Evolutionary conservation across 2,113 vertebrate species (phyloP), one percentile per base, ranked within the genome.

Genomic region (Cinclus cinclus): DNA sequence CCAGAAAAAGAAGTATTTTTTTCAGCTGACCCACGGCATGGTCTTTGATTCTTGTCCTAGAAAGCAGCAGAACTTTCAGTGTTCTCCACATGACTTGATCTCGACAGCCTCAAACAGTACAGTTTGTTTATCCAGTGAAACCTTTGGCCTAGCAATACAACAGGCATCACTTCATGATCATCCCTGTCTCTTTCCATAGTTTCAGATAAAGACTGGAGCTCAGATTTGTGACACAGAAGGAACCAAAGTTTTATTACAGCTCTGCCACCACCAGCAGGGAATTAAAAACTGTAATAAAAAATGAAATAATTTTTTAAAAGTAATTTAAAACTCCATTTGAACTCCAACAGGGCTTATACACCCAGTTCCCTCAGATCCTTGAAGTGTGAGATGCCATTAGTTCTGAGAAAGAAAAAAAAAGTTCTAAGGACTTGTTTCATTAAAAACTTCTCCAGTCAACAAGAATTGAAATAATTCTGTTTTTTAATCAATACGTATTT

Each of bases 1-100:
- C 10, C 5, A 22, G 17, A 22, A 30, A 41, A 87, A 80, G 35
- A 65, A 70, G 33, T 13, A 16, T 24, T 89, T 79, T 79, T 35
- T 52, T 25, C 0, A 1, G 64, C 0, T 0, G 47, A 64, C 6
- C 4, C 19, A 30, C 1, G 3, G 19, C 9, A 67, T 1, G 30
- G 14, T 11, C 18, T 56, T 71, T 37, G 7, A 44, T 53, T 80
- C 37, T 33, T 70, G 20, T 28, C 80, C 46, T 73, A 77, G 35
- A 73, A 83, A 76, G 50, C 44, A 76, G 46, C 3, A 3, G 24
- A 59, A 62, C 5, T 15, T 35, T 82, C 64, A 64, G 17, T 25
- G 39, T 58, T 73, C 22, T 18, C 14, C 50, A 86, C 21, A 27
- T 5, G 6, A n/a, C 22, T 23, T 1, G 0, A 47, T 7, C 28